These are phyloP conservation scores for Ceriagrion tenellum DNA, from an alignment of 2,888 invertebrate genomes.

Conservation along the genomic window DNA sequence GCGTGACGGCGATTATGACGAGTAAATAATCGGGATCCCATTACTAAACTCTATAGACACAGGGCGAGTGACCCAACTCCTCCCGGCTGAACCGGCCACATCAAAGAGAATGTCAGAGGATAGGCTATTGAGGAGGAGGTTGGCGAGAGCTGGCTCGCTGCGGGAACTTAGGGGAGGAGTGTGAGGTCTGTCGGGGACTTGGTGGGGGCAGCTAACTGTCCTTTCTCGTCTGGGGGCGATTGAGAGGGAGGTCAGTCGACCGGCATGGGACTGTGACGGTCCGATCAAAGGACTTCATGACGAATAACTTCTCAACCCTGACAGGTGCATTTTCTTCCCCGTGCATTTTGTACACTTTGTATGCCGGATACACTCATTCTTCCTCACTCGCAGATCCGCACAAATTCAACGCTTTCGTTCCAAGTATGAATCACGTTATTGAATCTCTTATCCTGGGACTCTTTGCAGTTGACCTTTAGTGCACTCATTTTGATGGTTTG, in stretches of 20 bases:
- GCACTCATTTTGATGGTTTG: no score
- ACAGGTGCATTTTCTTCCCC: neutral
- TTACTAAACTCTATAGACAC: slow-evolving; percentile 37
- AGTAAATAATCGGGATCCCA: slow-evolving; percentile 29
- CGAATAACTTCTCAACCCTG: neutral
- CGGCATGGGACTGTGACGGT: no score
- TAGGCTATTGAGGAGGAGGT: neutral
- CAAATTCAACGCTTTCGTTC: no score
- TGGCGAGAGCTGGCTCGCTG: no score
- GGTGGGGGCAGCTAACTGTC: no score
- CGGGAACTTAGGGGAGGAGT: neutral
- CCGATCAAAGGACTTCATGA: neutral
- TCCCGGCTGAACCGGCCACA: neutral
- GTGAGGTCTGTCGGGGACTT: neutral
- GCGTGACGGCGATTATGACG: slow-evolving; percentile 31
- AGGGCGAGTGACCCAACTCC: neutral
- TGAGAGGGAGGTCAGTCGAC: neutral
- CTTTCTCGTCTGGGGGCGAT: no score
- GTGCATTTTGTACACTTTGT: neutral
- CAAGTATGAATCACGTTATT: no score
- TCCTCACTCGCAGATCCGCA: no score
- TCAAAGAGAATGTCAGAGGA: slow-evolving; percentile 35
- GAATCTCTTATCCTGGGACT: no score
- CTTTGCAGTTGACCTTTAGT: no score
- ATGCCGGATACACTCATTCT: neutral